Conservation (phyloP, 2,888 invertebrate species). For the Synanthedon tipuliformis region DNA sequence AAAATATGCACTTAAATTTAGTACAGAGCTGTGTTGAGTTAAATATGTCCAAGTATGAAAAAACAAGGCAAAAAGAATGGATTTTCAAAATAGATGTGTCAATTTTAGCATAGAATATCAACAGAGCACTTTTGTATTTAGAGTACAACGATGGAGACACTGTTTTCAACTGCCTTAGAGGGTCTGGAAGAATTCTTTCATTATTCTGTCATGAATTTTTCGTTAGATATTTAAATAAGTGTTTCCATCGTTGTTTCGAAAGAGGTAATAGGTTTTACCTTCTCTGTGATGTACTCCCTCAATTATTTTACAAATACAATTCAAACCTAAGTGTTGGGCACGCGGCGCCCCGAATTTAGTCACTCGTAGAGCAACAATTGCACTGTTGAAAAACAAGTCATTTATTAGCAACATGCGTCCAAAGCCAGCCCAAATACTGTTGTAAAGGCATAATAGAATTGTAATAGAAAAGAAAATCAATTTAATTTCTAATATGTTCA, state of each 20-base stretch:
- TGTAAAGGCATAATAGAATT: constrained; percentile 35
- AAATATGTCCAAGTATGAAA: constrained; percentile 5
- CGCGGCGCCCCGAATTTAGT: constrained; percentile 68
- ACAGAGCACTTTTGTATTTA: constrained; percentile 10
- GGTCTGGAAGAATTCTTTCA: background rate
- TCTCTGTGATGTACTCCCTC: constrained; percentile 62
- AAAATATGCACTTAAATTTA: constrained; percentile 35
- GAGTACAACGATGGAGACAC: constrained; percentile 41
- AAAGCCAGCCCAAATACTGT: constrained; percentile 54
- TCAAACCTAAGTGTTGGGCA: constrained; percentile 69
- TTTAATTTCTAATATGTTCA: background rate
- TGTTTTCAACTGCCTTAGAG: constrained; percentile 9
- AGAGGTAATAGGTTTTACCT: constrained; percentile 63
- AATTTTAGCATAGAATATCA: constrained; percentile 1
- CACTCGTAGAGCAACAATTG: constrained; percentile 69
- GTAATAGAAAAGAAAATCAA: background rate
- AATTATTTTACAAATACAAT: constrained; percentile 66
- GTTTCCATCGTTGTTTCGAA: constrained; percentile 47
- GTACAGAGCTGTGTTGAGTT: constrained; percentile 25
- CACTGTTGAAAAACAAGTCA: constrained; percentile 70
- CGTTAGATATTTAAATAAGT: constrained; percentile 8
- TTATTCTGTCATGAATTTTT: background rate
- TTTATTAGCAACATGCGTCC: constrained; percentile 69
- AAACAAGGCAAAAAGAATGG: background rate
- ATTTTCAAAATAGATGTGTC: no score